Evolutionary conservation across 2,113 vertebrate genomes (phyloP).

Genomic region (Ia io): DNA sequence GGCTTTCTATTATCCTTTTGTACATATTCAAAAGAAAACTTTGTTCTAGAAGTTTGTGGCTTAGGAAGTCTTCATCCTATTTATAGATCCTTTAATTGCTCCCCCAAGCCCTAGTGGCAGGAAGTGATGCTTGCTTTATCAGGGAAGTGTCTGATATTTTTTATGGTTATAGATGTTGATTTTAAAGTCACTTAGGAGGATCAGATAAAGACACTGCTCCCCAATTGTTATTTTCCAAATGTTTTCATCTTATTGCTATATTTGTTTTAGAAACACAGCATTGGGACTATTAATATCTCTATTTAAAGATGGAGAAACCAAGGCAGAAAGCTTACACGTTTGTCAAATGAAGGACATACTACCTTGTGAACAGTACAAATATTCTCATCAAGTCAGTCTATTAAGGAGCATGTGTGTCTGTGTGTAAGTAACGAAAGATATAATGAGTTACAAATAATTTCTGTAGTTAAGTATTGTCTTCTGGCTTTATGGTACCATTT

Average conservation of each 20-base stretch:
- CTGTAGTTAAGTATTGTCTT: background rate
- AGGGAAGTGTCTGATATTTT: background rate
- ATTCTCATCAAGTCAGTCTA: background rate
- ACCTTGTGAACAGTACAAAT: background rate
- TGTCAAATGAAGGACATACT: background rate
- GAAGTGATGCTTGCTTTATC: background rate
- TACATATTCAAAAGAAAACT: constrained; percentile 42
- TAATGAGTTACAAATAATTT: background rate
- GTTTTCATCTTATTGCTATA: background rate
- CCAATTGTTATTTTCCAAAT: background rate
- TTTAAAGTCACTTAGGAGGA: background rate
- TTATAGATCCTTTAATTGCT: constrained; percentile 27
- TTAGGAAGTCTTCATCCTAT: constrained; percentile 36
- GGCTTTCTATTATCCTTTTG: background rate
- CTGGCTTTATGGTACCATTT: background rate
- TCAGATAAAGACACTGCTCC: background rate
- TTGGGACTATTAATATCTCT: background rate
- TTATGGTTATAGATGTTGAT: background rate
- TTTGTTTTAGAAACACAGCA: constrained; percentile 40
- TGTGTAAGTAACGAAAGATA: background rate
- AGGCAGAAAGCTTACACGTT: background rate
- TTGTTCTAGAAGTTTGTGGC: background rate
- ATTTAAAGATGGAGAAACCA: constrained; percentile 37
- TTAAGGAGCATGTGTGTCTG: background rate
- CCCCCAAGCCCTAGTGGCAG: background rate